Evolutionary conservation across 2,888 invertebrate genomes (phyloP).

Genomic region (Campaea margaritaria): DNA sequence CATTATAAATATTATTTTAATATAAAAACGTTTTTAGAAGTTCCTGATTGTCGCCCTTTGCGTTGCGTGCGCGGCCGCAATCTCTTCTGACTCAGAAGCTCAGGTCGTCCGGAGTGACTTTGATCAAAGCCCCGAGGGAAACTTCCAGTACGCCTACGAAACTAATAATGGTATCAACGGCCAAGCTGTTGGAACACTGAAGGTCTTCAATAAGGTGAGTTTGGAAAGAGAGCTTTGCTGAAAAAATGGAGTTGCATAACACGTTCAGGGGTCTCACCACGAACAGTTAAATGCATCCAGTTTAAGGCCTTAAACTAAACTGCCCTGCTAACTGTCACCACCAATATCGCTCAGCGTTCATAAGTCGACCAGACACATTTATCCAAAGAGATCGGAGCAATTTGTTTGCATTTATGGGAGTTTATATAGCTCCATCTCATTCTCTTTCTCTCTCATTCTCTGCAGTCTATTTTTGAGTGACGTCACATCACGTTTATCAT

Average conservation of each 20-base stretch:
- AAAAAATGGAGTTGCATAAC: not conserved
- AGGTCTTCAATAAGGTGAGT: constrained; percentile 46
- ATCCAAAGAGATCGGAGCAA: no score
- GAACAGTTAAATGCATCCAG: no score
- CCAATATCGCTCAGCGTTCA: no score
- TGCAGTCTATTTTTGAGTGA: no score
- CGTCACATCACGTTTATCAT: no score
- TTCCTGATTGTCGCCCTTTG: constrained; percentile 51
- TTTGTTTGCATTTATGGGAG: no score
- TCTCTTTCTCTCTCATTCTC: no score
- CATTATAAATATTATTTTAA: not conserved
- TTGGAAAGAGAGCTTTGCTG: not conserved
- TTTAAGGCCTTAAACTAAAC: no score
- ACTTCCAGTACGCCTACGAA: constrained; percentile 78
- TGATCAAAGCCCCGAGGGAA: constrained; percentile 78
- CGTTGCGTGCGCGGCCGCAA: constrained; percentile 50
- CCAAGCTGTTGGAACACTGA: constrained; percentile 70
- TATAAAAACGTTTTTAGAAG: constrained; percentile 47
- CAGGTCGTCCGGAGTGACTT: constrained; percentile 46
- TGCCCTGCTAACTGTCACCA: no score
- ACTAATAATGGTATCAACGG: constrained; percentile 85
- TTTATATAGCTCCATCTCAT: no score
- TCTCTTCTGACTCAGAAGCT: constrained; percentile 37
- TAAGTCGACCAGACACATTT: no score
- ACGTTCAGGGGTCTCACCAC: no score